Evolutionary conservation across 2,797 vertebrate species (phyloP).

Genomic region (Rhodeus uyekii): DNA sequence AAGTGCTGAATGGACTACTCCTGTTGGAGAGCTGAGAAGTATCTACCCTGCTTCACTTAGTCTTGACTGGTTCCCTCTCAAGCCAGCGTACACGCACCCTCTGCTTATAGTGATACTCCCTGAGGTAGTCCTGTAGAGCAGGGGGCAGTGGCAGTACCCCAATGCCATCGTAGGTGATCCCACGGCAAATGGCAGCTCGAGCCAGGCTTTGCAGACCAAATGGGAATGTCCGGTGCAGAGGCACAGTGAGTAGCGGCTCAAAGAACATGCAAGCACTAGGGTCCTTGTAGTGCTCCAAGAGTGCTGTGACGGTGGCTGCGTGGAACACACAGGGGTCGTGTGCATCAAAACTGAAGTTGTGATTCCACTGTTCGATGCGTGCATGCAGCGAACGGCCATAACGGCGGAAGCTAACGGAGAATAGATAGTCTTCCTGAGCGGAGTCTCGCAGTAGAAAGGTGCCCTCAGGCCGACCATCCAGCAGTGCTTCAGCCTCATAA

Average conservation of each 20-base stretch:
- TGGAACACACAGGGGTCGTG: conserved; percentile 98
- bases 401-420: conserved; percentile 98
- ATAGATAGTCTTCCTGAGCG: conserved; percentile 97
- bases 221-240: conserved; percentile 94
- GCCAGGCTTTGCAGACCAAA: conserved; percentile 97
- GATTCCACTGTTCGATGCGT: conserved; percentile 98
- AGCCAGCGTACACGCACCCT: conserved; percentile 98
- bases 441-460: conserved; percentile 97
- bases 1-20: conserved; percentile 48
- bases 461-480: conserved; percentile 94
- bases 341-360: conserved; percentile 98
- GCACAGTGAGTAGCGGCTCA: conserved; percentile 94
- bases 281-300: conserved; percentile 98
- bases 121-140: conserved; percentile 96
- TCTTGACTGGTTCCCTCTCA: conserved; percentile 92
- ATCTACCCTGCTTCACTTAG: conserved; percentile 78
- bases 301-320: conserved; percentile 94
- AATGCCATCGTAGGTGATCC: conserved; percentile 95
- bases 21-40: conserved; percentile 8
- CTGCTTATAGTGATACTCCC: conserved; percentile 99
- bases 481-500: conserved; percentile 92
- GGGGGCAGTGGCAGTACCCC: conserved; percentile 91
- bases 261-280: conserved; percentile 99
- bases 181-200: conserved; percentile 91
- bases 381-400: conserved; percentile 87